A percentile compares a stretch with the other conserved stretches of the same genome.
Evolutionary conservation across 2,888 invertebrate genomes (phyloP).

Genomic region (Cephus spinipes): DNA sequence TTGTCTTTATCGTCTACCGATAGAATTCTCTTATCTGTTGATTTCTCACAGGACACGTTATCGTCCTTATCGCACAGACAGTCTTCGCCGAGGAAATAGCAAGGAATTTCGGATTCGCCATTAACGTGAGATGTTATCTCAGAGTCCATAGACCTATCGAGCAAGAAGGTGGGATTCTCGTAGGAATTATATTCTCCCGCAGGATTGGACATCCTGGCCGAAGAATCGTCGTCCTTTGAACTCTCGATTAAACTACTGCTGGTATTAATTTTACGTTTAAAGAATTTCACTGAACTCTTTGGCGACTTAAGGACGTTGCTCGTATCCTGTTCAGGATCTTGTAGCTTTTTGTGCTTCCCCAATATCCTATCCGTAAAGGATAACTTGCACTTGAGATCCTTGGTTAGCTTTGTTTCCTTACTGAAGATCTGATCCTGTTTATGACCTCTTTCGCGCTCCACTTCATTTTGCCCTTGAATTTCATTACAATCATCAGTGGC

Average conservation of each 20-base stretch:
- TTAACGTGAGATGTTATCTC: neutral
- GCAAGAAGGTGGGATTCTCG: conserved; percentile 60
- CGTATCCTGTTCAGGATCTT: neutral
- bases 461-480: conserved; percentile 8
- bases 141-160: conserved; percentile 50
- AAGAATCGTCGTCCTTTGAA: neutral
- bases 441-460: neutral
- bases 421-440: neutral
- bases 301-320: neutral
- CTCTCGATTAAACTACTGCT: neutral
- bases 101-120: conserved; percentile 50
- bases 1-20: neutral
- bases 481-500: conserved; percentile 10
- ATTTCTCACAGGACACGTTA: neutral
- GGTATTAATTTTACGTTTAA: neutral
- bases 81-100: conserved; percentile 23
- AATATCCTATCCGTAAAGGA: conserved; percentile 43
- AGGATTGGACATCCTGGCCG: neutral
- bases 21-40: neutral
- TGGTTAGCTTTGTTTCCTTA: conserved; percentile 28
- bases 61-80: neutral
- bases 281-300: neutral
- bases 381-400: conserved; percentile 52
- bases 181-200: conserved; percentile 40
- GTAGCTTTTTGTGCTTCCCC: conserved; percentile 24